These are phyloP conservation scores for Calameuta filiformis DNA, from an alignment of 2,888 invertebrate genomes.

Conservation along the genomic window DNA sequence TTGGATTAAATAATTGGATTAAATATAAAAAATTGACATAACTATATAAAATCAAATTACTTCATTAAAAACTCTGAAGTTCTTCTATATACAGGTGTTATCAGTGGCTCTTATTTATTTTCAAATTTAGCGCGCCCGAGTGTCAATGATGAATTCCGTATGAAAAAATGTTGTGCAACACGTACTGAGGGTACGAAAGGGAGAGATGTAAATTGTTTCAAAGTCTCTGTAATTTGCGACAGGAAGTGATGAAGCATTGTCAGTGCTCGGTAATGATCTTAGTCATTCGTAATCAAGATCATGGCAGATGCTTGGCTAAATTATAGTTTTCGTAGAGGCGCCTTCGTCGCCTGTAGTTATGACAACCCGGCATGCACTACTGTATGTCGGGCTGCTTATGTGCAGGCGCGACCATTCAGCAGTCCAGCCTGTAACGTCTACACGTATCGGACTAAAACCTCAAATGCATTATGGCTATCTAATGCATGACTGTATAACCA, in stretches of 20 bases:
- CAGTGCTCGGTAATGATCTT: slow-evolving; percentile 1
- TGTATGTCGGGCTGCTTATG: background rate
- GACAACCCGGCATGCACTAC: background rate
- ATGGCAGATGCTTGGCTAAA: background rate
- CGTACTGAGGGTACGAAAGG: background rate
- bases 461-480: background rate
- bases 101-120: background rate
- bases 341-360: background rate
- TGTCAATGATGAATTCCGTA: background rate
- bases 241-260: slow-evolving; percentile 4
- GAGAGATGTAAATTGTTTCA: background rate
- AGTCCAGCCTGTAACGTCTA: background rate
- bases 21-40: background rate
- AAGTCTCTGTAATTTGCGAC: slow-evolving; percentile 4
- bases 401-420: background rate
- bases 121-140: background rate
- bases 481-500: background rate
- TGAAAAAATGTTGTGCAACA: background rate
- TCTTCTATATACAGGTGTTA: background rate
- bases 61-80: no score
- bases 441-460: background rate
- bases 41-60: background rate
- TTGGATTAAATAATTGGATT: background rate
- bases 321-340: background rate
- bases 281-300: slow-evolving; percentile 6